Conservation (phyloP, 2,113 vertebrate species). For the Fukomys damarensis region DNA sequence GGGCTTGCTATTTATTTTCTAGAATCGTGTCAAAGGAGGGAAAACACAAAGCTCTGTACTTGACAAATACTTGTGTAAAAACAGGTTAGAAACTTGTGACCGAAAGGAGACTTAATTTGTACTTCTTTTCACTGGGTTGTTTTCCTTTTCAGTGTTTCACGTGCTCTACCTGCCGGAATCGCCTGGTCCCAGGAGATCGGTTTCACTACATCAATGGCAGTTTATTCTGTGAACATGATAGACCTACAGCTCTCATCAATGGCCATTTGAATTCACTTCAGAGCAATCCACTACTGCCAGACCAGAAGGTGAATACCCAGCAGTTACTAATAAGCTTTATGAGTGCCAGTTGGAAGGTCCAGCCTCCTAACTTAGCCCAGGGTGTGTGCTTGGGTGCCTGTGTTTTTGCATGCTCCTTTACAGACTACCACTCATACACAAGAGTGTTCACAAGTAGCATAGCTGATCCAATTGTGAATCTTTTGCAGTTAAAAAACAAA, state of each 20-base stretch:
- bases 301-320: slow-evolving; percentile 96
- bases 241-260: slow-evolving; percentile 99
- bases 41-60: slow-evolving; percentile 52
- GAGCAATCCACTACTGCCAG: slow-evolving; percentile 99
- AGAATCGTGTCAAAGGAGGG: slow-evolving; percentile 11
- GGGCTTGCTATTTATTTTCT: neutral
- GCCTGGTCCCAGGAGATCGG: slow-evolving; percentile 97
- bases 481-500: neutral
- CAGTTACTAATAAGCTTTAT: slow-evolving; percentile 87
- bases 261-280: slow-evolving; percentile 99
- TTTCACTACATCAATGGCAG: slow-evolving; percentile 99
- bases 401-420: neutral
- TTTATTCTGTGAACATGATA: slow-evolving; percentile 99
- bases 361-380: slow-evolving; percentile 71
- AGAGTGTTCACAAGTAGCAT: slow-evolving; percentile 1
- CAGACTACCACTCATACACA: neutral
- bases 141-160: slow-evolving; percentile 95
- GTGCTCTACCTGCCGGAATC: slow-evolving; percentile 99
- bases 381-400: slow-evolving; percentile 26
- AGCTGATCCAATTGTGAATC: slow-evolving; percentile 49
- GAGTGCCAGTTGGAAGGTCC: slow-evolving; percentile 82
- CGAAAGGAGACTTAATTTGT: slow-evolving; percentile 77
- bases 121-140: slow-evolving; percentile 82
- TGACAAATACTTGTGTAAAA: slow-evolving; percentile 73
- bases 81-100: slow-evolving; percentile 78